Percentiles rank a stretch among this genome's conserved stretches.
Evolutionary conservation across 1,140 invertebrate genomes (phyloP).

Genomic region (Melanaphis sacchari): DNA sequence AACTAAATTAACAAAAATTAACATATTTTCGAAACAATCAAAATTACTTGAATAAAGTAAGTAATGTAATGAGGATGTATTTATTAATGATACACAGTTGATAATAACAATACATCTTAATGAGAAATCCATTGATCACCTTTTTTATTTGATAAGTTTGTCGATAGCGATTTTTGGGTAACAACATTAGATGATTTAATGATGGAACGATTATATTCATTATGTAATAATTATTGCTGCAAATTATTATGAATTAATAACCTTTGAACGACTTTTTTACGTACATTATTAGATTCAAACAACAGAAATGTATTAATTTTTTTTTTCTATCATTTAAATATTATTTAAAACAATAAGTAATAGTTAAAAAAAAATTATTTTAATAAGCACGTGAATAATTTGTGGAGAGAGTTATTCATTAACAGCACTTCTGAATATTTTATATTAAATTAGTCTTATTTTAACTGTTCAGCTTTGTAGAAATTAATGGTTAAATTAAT

Average conservation of each 20-base stretch:
- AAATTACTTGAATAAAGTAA: not conserved
- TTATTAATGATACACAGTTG: not conserved
- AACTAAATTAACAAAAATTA: not conserved
- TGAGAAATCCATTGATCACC: not conserved
- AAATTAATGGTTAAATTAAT: no score
- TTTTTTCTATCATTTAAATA: no score
- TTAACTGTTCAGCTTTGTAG: not conserved
- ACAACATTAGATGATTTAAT: not conserved
- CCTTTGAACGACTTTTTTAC: not conserved
- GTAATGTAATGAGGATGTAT: not conserved
- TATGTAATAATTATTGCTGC: not conserved
- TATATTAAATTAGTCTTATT: no score
- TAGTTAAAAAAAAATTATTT: no score
- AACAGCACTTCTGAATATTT: no score
- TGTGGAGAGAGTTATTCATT: no score
- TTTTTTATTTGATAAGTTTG: not conserved
- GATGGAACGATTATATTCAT: not conserved
- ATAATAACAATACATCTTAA: not conserved
- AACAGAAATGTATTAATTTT: not conserved
- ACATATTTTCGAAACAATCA: not conserved
- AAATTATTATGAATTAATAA: not conserved
- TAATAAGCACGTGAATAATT: no score
- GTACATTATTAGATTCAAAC: not conserved
- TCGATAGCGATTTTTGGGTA: not conserved
- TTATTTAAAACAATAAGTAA: no score